A percentile compares a stretch with the other conserved stretches of the same genome.
phyloP scores from a whole-genome alignment of 2,797 vertebrate genomes.

The Nyctalus aviator region DNA sequence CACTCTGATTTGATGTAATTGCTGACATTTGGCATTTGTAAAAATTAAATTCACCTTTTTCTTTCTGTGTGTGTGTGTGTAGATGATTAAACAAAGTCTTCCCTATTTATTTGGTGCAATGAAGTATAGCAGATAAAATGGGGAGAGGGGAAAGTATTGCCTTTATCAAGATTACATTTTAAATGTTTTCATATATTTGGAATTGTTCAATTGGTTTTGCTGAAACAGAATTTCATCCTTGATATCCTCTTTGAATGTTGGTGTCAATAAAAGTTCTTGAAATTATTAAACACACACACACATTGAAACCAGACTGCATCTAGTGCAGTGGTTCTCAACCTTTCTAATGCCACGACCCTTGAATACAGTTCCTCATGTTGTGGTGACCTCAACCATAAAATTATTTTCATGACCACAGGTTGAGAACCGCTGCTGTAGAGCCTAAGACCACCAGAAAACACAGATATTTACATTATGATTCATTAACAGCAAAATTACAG shows the following conservation, averaged over 20 bases:
- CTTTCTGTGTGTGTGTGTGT: too few relatives aligned
- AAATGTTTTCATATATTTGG: conserved; percentile 89
- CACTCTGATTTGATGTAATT: conserved; percentile 65
- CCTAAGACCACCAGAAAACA: too few relatives aligned
- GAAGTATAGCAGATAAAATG: conserved; percentile 85
- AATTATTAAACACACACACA: conserved; percentile 70
- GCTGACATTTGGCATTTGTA: conserved; percentile 67
- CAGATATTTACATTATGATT: too few relatives aligned
- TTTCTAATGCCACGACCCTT: too few relatives aligned
- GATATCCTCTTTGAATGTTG: conserved; percentile 86
- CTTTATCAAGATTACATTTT: conserved; percentile 87
- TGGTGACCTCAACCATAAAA: too few relatives aligned
- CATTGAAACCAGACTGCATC: background rate
- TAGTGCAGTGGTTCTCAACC: too few relatives aligned
- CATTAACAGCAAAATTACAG: too few relatives aligned
- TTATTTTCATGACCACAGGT: too few relatives aligned
- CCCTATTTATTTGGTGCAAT: conserved; percentile 88
- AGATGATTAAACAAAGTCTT: conserved; percentile 84
- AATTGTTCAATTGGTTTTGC: conserved; percentile 87
- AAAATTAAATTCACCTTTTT: conserved; percentile 80
- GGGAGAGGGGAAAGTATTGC: conserved; percentile 80
- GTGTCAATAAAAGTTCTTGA: conserved; percentile 89
- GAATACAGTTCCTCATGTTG: too few relatives aligned
- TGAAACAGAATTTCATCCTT: conserved; percentile 86
- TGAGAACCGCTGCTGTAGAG: too few relatives aligned